Conservation (phyloP, 2,113 vertebrate species). For the Eleginops maclovinus region DNA sequence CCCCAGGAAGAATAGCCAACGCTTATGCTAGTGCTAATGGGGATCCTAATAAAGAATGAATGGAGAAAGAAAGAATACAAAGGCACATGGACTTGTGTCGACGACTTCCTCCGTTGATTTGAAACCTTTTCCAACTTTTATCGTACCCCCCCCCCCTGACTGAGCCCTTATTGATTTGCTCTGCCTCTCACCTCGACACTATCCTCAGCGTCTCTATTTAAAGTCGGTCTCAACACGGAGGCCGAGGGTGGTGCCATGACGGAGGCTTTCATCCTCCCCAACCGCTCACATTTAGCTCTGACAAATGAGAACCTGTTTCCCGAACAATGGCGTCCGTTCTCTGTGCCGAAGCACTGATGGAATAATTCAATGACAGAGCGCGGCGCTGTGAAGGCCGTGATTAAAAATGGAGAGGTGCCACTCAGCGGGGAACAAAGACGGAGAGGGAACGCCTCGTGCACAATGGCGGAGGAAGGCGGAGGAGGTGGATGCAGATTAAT, state of each 20-base stretch:
- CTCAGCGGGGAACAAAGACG: slow-evolving; percentile 23
- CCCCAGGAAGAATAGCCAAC: too few species aligned
- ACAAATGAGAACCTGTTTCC: slow-evolving; percentile 32
- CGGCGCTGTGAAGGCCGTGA: slow-evolving; percentile 32
- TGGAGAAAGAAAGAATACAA: too few species aligned
- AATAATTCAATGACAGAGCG: slow-evolving; percentile 43
- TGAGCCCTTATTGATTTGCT: slow-evolving; percentile 5
- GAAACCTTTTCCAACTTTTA: too few species aligned
- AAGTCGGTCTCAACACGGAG: not conserved
- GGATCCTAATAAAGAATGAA: too few species aligned
- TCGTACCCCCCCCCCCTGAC: slow-evolving; percentile 21
- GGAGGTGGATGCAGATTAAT: slow-evolving; percentile 42
- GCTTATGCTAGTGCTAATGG: too few species aligned
- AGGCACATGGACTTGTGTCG: too few species aligned
- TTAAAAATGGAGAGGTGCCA: slow-evolving; percentile 62
- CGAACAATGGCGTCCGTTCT: slow-evolving; percentile 38
- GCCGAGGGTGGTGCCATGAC: slow-evolving; percentile 28
- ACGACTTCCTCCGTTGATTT: too few species aligned
- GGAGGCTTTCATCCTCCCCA: slow-evolving; percentile 33
- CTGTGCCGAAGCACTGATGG: slow-evolving; percentile 35
- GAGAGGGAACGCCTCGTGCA: slow-evolving; percentile 2
- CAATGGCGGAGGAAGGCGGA: too few species aligned
- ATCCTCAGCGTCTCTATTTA: slow-evolving; percentile 32
- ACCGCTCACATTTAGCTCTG: slow-evolving; percentile 25
- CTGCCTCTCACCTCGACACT: slow-evolving; percentile 24